phyloP scores from a whole-genome alignment of 2,888 invertebrate species.

The Leptinotarsa rubiginosa region DNA sequence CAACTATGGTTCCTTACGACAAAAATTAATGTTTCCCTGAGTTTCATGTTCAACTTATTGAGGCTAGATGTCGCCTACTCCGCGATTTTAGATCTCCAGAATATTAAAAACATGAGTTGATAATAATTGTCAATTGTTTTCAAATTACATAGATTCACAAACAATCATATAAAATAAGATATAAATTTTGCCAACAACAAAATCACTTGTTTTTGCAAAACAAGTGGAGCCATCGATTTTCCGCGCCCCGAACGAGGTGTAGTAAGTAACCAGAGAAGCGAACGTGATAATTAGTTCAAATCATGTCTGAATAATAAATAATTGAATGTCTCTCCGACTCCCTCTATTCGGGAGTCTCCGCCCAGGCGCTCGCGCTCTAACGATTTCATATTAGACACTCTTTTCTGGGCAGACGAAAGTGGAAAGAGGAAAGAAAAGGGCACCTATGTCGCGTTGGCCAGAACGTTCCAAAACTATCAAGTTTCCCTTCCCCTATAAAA shows the following conservation, averaged over 20 bases:
- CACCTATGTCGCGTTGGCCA: background rate
- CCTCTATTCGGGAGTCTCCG: constrained; percentile 42
- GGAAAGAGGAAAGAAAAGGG: background rate
- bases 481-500: constrained; percentile 36
- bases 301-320: constrained; percentile 36
- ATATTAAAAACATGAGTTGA: too few relatives aligned
- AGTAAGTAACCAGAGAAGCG: constrained; percentile 12
- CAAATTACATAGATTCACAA: background rate
- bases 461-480: constrained; percentile 32
- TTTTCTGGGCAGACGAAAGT: constrained; percentile 42
- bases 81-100: too few relatives aligned
- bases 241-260: background rate
- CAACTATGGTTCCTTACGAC: too few relatives aligned
- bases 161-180: background rate
- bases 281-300: constrained; percentile 31
- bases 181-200: too few relatives aligned
- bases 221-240: background rate
- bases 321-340: constrained; percentile 43
- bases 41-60: too few relatives aligned
- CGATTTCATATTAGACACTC: constrained; percentile 53
- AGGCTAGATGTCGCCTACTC: too few relatives aligned
- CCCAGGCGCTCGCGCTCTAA: constrained; percentile 52
- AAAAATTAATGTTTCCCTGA: too few relatives aligned
- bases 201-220: too few relatives aligned
- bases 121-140: too few relatives aligned